Base-by-base conservation (phyloP, 2,888 invertebrate species). In the Hoplodrina ambigua region DNA sequence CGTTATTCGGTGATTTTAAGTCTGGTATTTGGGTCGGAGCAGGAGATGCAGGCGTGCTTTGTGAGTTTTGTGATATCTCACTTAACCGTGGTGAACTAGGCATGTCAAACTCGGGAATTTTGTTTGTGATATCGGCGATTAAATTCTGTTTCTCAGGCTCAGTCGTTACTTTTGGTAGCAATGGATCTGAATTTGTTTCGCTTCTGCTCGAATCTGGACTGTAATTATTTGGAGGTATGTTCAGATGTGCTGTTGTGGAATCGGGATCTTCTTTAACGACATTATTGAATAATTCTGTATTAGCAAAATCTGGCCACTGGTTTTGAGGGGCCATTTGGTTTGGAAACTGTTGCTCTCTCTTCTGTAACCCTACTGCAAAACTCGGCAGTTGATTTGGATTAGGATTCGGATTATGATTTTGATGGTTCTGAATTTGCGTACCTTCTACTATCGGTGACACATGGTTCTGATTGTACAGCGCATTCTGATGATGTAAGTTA, bases 191-290 rank as follows among this genome's bases (percentile, higher is more conserved):
- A 81, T 90, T 94, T 0, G 94, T 87, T 63, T 97, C 97, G 81
- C 96, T 97, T 85, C 92, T 91, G 63, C 94, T 96, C 0, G 96
- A 96, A 81, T 96, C 95, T 33, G 96, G 96, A 78, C 96, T 96
- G 60, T 93, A 96, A 84, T 96, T 95, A 82, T 96, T 96, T 50
- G 94, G 91, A 50, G 94, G 90, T 20, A 93, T 82, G 77, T 95
- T 96, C 52, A 96, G 88, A 90, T 96, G 96, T 62, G 97, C 96
- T 17, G 97, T 98, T 1, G 98, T 98, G 17, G 98, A 98, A 86
- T 98, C 98, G 0, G 98, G 97, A 85, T 97, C 98, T 81, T 97
- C 97, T 88, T 97, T 97, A 0, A 96, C 94, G n/a, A 96, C 96
- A 78, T 96, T 96, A 67, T 89, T 94, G 67, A 96, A 96, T 58